phyloP scores from a whole-genome alignment of 1,140 invertebrate species.

The Hormaphis cornu region DNA sequence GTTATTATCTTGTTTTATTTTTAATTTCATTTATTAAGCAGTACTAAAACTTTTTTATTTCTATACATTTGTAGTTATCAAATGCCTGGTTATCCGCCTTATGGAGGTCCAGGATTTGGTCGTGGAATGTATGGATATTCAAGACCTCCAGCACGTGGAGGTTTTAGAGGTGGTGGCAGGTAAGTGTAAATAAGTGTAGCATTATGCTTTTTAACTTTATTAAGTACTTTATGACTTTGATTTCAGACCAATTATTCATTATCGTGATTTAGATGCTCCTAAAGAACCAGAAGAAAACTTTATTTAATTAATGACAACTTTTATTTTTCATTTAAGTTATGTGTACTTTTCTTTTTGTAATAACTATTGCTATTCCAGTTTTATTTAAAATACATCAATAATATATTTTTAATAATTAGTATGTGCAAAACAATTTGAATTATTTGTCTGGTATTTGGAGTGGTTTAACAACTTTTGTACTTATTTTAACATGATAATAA shows the following conservation, averaged over 20 bases:
- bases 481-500: too few relatives aligned
- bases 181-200: neutral
- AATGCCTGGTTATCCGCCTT: constrained; percentile 40
- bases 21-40: neutral
- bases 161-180: constrained; percentile 38
- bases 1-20: neutral
- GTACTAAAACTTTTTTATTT: neutral
- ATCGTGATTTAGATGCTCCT: constrained; percentile 83
- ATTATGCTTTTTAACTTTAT: neutral
- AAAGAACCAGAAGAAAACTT: constrained; percentile 64
- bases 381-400: too few relatives aligned
- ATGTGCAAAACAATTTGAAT: too few relatives aligned
- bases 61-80: neutral
- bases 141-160: constrained; percentile 35
- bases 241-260: constrained; percentile 77
- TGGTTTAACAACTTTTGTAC: too few relatives aligned
- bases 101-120: constrained; percentile 44
- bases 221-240: constrained; percentile 49
- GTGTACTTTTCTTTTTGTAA: too few relatives aligned
- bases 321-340: too few relatives aligned
- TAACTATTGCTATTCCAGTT: too few relatives aligned
- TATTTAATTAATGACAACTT: neutral
- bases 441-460: too few relatives aligned
- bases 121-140: constrained; percentile 40
- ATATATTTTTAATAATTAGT: too few relatives aligned